Percentiles rank a stretch among this genome's conserved stretches.
These are phyloP conservation scores for Silurus aristotelis DNA, from an alignment of 2,797 vertebrate species.

Conservation along the genomic window DNA sequence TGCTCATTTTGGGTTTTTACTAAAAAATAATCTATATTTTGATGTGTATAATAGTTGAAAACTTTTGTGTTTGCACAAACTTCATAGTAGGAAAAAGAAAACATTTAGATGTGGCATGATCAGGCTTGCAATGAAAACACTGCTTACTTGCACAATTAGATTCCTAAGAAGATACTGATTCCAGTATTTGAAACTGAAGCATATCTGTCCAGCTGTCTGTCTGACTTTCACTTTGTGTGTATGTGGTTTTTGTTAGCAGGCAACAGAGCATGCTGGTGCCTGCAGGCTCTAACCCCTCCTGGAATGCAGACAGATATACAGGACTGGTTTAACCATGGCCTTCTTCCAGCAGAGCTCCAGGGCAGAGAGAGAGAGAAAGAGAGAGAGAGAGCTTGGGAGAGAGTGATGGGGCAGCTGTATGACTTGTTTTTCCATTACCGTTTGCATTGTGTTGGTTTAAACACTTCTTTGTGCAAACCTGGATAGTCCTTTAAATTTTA, in stretches of 20 bases:
- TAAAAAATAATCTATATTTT: conserved; percentile 1
- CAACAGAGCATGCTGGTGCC: conserved; percentile 47
- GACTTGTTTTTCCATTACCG: background rate
- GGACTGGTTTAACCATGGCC: conserved; percentile 45
- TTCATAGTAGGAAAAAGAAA: background rate
- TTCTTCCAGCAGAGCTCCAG: conserved; percentile 42
- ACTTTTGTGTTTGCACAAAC: background rate
- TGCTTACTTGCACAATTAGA: conserved; percentile 11
- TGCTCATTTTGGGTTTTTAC: background rate
- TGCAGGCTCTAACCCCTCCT: conserved; percentile 42
- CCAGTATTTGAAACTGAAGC: conserved; percentile 30
- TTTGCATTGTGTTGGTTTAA: background rate
- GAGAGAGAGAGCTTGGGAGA: background rate
- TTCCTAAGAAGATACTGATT: conserved; percentile 11
- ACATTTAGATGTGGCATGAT: conserved; percentile 3
- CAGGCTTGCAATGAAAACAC: conserved; percentile 11
- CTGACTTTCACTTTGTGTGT: conserved; percentile 31
- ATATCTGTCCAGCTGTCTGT: conserved; percentile 22
- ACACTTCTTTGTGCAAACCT: background rate
- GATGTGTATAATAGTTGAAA: background rate
- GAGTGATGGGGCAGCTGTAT: background rate
- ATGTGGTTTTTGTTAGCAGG: conserved; percentile 47
- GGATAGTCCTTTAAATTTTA: background rate
- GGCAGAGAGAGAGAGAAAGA: conserved; percentile 30
- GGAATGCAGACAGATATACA: conserved; percentile 53